Evolutionary conservation across 2,113 vertebrate genomes (phyloP).

Genomic region (Cebus imitator): DNA sequence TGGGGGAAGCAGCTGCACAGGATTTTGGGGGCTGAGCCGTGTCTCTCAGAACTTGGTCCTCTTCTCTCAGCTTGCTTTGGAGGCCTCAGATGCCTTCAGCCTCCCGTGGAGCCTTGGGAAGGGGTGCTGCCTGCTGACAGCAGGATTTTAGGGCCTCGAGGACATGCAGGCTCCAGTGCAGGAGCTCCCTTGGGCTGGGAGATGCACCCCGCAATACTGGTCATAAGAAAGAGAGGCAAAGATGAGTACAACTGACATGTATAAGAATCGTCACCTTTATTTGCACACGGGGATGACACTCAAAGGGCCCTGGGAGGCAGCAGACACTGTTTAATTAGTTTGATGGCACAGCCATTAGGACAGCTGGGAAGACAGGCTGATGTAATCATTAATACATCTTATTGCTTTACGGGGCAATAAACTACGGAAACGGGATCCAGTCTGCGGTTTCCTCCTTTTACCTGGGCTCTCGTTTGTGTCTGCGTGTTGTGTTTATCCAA

Average conservation of each 20-base stretch:
- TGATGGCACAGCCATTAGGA: background rate
- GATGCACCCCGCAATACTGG: rapidly evolving
- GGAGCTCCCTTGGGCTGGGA: background rate
- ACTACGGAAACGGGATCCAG: background rate
- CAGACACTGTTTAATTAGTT: background rate
- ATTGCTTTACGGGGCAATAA: background rate
- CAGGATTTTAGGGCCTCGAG: background rate
- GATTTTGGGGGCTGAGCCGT: background rate
- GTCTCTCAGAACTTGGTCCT: rapidly evolving
- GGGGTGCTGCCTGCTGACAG: background rate
- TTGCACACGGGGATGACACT: background rate
- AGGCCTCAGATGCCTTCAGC: background rate
- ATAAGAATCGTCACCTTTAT: background rate
- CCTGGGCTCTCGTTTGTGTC: background rate
- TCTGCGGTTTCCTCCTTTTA: background rate
- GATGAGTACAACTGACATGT: background rate
- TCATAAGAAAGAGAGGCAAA: background rate
- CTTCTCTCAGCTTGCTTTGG: background rate
- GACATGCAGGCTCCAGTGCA: background rate
- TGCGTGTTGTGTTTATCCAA: background rate
- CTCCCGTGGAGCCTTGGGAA: background rate
- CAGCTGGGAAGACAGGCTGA: background rate
- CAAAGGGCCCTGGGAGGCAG: background rate
- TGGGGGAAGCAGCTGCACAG: background rate
- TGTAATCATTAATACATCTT: background rate